Evolutionary conservation across 1,140 invertebrate species (phyloP), one percentile per base, ranked within the genome.

Genomic region (Pseudobourletiella spinata): DNA sequence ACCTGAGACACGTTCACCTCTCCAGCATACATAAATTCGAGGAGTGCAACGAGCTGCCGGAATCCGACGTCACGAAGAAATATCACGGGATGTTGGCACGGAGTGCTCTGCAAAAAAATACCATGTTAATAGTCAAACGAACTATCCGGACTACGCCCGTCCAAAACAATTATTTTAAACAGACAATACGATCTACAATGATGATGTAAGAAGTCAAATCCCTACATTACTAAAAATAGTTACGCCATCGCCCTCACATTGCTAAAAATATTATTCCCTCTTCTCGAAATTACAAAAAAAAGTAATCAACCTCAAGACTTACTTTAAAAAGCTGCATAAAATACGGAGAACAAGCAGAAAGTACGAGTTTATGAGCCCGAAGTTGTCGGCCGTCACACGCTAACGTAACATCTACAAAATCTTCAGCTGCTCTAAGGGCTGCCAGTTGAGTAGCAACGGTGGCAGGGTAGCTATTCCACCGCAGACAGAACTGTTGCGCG

Each of bases 391-490:
- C 76, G 46, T 74, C 74, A 71, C 76, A 77, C 25, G 73, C 74
- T 26, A 76, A 57, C 46, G 76, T 73, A 65, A 77, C 71, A 70
- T 80, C 74, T 57, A 79, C 71, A 70, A 78, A 73, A 69, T 77
- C 70, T 74, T 80, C 75, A 61, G 71, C 71, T 57, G 72, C 71
- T 54, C 74, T 71, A 39, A 77, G 71, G n/a, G 61, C 44, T 61
- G 67, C 67, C 16, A 69, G 48, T 43, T 69, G 64, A 2, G 64
- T 69, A 3, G 67, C 67, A 25, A 69, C 64, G 20, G 67, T 91
- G 66, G 86, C 85, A 78, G 89, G 87, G 82, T 90, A 90, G 80
- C 91, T 90, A 81, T 91, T 91, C 89, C 89, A 92, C 81, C 87
- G 84, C 76, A 91, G 82, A 81, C 88, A 91, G 80, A 90, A 91